Conservation (phyloP, 1,140 invertebrate species). For the Idris sp. region DNA sequence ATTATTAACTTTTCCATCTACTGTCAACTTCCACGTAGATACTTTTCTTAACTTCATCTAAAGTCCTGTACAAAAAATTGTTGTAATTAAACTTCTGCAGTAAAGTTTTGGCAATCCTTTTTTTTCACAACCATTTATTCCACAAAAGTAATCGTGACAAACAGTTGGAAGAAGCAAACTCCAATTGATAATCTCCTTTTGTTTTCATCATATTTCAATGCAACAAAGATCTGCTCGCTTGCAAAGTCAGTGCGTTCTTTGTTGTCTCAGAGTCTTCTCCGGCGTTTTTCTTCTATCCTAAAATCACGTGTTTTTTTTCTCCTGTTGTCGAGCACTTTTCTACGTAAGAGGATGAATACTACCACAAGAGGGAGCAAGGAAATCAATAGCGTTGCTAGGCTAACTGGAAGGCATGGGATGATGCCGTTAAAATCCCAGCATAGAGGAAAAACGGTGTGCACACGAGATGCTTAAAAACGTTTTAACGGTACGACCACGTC, state of each 20-base stretch:
- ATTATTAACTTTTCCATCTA: too few species aligned
- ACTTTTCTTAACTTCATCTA: too few species aligned
- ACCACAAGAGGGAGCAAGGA: slow-evolving; percentile 74
- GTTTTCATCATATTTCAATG: slow-evolving; percentile 11
- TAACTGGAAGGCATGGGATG: slow-evolving; percentile 70
- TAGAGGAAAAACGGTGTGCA: slow-evolving; percentile 64
- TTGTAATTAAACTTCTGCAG: too few species aligned
- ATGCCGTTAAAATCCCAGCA: slow-evolving; percentile 74
- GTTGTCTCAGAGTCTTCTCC: slow-evolving; percentile 30
- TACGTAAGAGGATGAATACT: slow-evolving; percentile 72
- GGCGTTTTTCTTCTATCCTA: slow-evolving; percentile 47
- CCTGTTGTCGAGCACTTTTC: slow-evolving; percentile 65
- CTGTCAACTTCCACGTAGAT: too few species aligned
- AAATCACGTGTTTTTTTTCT: slow-evolving; percentile 52
- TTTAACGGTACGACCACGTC: slow-evolving; percentile 56
- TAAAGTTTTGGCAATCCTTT: too few species aligned
- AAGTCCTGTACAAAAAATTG: too few species aligned
- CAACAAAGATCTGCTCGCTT: slow-evolving; percentile 19
- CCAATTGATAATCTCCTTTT: slow-evolving; percentile 14
- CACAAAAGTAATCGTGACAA: too few species aligned
- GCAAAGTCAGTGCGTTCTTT: slow-evolving; percentile 42
- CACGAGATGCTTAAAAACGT: slow-evolving; percentile 60
- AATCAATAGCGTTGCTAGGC: slow-evolving; percentile 79
- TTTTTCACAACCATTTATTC: too few species aligned
- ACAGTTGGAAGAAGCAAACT: too few species aligned